Evolutionary conservation across 2,113 vertebrate genomes (phyloP), one percentile per base, ranked within the genome.

Genomic region (Glaucidium brasilianum): DNA sequence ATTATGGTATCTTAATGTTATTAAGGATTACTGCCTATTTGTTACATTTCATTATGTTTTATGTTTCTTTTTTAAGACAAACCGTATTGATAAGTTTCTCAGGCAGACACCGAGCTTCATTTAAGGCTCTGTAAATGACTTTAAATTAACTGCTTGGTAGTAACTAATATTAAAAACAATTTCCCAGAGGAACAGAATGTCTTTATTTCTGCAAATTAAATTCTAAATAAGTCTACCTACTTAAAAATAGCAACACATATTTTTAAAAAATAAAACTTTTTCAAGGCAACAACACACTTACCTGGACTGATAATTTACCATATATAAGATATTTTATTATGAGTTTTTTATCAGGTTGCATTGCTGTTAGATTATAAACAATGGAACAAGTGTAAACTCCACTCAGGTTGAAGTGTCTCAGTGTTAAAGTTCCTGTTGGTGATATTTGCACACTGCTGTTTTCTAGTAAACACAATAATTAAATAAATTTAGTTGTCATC

Each of bases 381-480:
- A 97, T 90, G 32, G 66, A 95, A 83, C 97, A 98, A 6, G 80
- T 91, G 20, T 96, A 97, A 67, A 97, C 30, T 58, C 93, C 79
- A 75, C 91, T 98, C 80, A 98, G 84, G 5, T 49, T 87, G 30
- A 98, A 98, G 55, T 93, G 78, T 91, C 80, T 94, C 63, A 97
- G 87, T 68, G 96, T 27, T 37, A 97, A 95, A 76, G 97, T 98
- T 89, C 97, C 98, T 25, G 96, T 96, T 77, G 96, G 81, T 60
- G 97, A 97, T 62, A 97, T 53, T 67, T 97, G 81, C 60, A 94
- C 52, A 43, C 84, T 95, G 83, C 39, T 92, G 50, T 97, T 97
- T 95, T 92, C 98, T 98, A 75, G 66, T 29, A 92, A 96, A 92
- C 67, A 83, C 14, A 91, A 79, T 58, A 76, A 68, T 39, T 45